These are phyloP conservation scores for Acheta domesticus DNA, from an alignment of 2,888 invertebrate genomes.

Conservation along the genomic window DNA sequence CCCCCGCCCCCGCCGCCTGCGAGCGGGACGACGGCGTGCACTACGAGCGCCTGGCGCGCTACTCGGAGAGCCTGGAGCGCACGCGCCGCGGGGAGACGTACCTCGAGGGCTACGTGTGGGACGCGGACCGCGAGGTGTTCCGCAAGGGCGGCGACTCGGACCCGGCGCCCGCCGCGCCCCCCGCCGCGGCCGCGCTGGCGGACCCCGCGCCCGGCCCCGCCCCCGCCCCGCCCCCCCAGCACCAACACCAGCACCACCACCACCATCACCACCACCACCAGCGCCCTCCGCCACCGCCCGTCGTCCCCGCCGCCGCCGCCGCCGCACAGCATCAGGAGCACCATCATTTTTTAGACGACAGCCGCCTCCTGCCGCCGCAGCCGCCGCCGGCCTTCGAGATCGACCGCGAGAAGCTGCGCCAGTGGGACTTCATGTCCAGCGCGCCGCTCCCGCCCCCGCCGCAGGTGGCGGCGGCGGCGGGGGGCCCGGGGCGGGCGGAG, in stretches of 20 bases:
- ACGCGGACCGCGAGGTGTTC: slow-evolving; percentile 47
- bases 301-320: slow-evolving; percentile 36
- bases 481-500: slow-evolving; percentile 28
- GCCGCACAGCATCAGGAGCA: slow-evolving; percentile 21
- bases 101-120: slow-evolving; percentile 47
- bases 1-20: slow-evolving; percentile 24
- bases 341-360: slow-evolving; percentile 51
- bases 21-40: slow-evolving; percentile 52
- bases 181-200: slow-evolving; percentile 19
- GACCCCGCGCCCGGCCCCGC: slow-evolving; percentile 30
- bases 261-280: slow-evolving; percentile 51
- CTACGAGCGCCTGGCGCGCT: slow-evolving; percentile 56
- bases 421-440: slow-evolving; percentile 87
- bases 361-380: slow-evolving; percentile 46
- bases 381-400: slow-evolving; percentile 52
- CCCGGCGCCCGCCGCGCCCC: slow-evolving; percentile 33
- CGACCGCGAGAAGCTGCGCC: slow-evolving; percentile 80
- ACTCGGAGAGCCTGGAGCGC: slow-evolving; percentile 54
- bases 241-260: slow-evolving; percentile 22
- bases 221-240: slow-evolving; percentile 37
- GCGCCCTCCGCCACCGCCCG: slow-evolving; percentile 45
- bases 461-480: background rate
- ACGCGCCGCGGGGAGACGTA: slow-evolving; percentile 41
- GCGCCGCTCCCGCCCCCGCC: slow-evolving; percentile 50
- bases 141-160: slow-evolving; percentile 35